phyloP scores from a whole-genome alignment of 2,113 vertebrate genomes.

The Diadophis punctatus region DNA sequence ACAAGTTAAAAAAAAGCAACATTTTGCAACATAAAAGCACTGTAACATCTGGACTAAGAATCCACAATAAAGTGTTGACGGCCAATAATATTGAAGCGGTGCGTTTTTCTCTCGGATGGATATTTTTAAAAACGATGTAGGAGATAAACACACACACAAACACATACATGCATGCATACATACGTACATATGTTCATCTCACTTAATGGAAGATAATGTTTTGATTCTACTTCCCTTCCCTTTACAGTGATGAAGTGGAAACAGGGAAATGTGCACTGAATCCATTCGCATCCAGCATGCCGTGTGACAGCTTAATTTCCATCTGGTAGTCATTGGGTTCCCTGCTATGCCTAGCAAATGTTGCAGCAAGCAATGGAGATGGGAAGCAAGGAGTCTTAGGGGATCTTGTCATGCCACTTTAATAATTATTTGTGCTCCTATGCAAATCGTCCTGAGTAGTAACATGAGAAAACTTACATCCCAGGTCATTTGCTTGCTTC shows the following conservation, averaged over 20 bases:
- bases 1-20: constrained; percentile 70
- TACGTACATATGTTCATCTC: neutral
- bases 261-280: neutral
- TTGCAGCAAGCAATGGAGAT: neutral
- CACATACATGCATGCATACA: neutral
- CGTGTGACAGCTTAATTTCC: neutral
- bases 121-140: constrained; percentile 38
- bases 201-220: neutral
- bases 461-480: neutral
- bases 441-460: neutral
- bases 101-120: constrained; percentile 38
- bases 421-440: neutral
- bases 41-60: constrained; percentile 71
- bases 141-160: neutral
- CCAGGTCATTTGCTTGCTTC: neutral
- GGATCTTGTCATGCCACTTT: neutral
- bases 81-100: constrained; percentile 66
- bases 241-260: neutral
- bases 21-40: constrained; percentile 77
- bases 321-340: neutral
- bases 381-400: neutral
- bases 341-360: neutral
- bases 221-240: neutral
- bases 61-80: constrained; percentile 74
- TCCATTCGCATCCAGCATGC: neutral